Conservation (phyloP, 1,140 invertebrate genomes). For the Drosophila pachea region DNA sequence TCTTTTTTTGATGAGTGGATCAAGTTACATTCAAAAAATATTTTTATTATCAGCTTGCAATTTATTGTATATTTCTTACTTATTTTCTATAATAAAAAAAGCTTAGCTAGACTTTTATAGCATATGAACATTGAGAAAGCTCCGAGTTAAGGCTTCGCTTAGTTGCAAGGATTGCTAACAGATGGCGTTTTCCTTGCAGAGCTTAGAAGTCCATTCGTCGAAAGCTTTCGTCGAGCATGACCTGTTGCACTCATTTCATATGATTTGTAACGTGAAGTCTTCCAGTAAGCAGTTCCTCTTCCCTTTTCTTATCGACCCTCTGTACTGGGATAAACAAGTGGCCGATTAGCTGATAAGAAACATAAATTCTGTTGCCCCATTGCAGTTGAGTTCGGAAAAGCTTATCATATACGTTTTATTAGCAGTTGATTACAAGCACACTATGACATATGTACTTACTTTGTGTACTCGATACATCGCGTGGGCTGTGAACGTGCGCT, state of each 20-base stretch:
- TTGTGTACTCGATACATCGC: conserved; percentile 23
- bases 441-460: conserved; percentile 1
- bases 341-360: conserved; percentile 17
- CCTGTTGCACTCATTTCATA: conserved; percentile 42
- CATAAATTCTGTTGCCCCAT: neutral
- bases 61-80: conserved; percentile 25
- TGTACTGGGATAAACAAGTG: conserved; percentile 20
- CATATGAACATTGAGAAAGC: conserved; percentile 36
- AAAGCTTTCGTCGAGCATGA: conserved; percentile 37
- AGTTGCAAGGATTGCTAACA: conserved; percentile 36
- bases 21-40: conserved; percentile 44
- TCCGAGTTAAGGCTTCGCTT: neutral
- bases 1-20: conserved; percentile 6
- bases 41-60: conserved; percentile 41
- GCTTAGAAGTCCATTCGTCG: conserved; percentile 24
- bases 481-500: conserved; percentile 47
- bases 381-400: conserved; percentile 9
- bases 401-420: neutral
- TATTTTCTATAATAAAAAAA: conserved; percentile 25
- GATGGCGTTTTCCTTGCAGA: conserved; percentile 46
- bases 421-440: neutral
- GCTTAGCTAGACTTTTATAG: conserved; percentile 28
- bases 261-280: neutral
- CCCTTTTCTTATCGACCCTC: conserved; percentile 2
- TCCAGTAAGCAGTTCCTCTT: too few relatives aligned